Percentiles rank a stretch among this genome's conserved stretches.
These are phyloP conservation scores for Chaenocephalus aceratus DNA, from an alignment of 2,113 vertebrate species.

Conservation along the genomic window DNA sequence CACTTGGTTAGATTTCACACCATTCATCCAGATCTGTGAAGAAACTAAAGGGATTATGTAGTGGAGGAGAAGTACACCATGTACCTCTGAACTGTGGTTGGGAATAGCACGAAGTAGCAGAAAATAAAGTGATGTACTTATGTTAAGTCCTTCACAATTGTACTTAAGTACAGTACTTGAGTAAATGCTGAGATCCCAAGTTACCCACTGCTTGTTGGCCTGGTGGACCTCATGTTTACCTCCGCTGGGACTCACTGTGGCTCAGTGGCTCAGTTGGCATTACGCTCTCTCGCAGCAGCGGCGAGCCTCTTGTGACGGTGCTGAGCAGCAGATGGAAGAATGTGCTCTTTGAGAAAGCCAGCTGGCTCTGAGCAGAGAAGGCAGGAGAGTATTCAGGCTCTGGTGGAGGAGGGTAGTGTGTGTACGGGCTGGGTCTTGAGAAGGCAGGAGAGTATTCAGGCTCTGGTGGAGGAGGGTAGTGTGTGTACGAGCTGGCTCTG, in stretches of 20 bases:
- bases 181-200: background rate
- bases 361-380: constrained; percentile 50
- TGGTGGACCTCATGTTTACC: constrained; percentile 25
- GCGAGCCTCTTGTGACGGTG: constrained; percentile 58
- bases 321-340: constrained; percentile 63
- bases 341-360: constrained; percentile 69
- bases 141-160: too few relatives aligned
- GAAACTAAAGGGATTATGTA: too few relatives aligned
- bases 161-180: too few relatives aligned
- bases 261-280: constrained; percentile 24
- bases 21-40: too few relatives aligned
- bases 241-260: constrained; percentile 3
- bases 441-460: too few relatives aligned
- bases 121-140: too few relatives aligned
- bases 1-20: too few relatives aligned
- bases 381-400: constrained; percentile 35
- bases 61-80: too few relatives aligned
- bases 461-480: too few relatives aligned
- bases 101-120: too few relatives aligned
- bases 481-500: too few relatives aligned
- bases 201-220: constrained; percentile 4
- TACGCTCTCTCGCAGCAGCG: constrained; percentile 34
- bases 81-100: too few relatives aligned
- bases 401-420: background rate
- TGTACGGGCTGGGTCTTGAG: background rate